phyloP scores from a whole-genome alignment of 2,888 invertebrate species.

The Strigamia crassipes region DNA sequence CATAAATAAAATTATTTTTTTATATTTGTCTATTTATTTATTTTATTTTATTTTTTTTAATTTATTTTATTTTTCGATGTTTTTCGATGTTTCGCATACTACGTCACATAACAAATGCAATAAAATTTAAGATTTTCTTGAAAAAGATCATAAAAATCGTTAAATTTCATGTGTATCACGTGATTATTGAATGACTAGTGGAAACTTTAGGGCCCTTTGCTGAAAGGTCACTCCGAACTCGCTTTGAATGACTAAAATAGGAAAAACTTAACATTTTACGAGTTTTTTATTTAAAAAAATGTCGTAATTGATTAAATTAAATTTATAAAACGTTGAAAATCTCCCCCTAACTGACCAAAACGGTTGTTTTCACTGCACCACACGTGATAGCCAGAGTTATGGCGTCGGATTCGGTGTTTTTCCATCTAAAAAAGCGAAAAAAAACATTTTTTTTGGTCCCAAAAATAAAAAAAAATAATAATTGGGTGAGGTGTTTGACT shows the following conservation, averaged over 20 bases:
- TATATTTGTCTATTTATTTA: no score
- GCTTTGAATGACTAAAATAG: not conserved
- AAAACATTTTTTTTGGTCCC: not conserved
- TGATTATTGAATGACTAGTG: no score
- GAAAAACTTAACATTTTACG: not conserved
- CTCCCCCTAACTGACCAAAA: no score
- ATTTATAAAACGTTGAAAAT: no score
- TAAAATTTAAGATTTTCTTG: not conserved
- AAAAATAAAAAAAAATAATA: not conserved
- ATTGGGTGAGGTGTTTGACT: not conserved
- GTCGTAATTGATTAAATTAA: not conserved
- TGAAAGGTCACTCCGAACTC: not conserved
- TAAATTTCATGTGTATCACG: no score
- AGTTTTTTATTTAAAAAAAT: not conserved
- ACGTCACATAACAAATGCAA: not conserved
- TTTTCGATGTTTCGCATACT: no score
- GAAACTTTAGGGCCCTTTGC: not conserved
- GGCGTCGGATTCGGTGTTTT: no score
- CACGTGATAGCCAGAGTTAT: no score
- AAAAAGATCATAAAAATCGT: not conserved
- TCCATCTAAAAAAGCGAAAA: not conserved
- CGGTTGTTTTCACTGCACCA: no score
- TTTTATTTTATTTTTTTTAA: no score
- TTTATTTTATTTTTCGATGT: no score
- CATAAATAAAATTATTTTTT: not conserved